Evolutionary conservation across 2,113 vertebrate species (phyloP), one percentile per base, ranked within the genome.

Genomic region (Mastomys natalensis): DNA sequence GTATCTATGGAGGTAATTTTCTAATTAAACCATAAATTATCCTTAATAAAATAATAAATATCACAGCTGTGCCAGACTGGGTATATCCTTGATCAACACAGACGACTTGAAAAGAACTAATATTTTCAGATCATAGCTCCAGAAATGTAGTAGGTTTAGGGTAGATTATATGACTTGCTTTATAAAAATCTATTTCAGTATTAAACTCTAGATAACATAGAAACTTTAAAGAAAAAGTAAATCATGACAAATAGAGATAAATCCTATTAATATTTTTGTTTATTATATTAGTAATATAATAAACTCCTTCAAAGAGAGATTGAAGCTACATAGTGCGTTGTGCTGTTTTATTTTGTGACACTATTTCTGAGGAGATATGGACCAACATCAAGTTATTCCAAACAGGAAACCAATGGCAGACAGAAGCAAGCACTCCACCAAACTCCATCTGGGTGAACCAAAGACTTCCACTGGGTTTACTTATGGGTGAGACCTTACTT

Each of bases 221-320:
- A 72, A 86, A 89, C 2, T 45, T 77, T 87, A 91, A 81, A 58
- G 43, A 40, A 93, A 92, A 86, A 78, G 60, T 31, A 89, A 48
- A 90, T 90, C 16, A 29, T 87, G 90, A 58, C 19, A 77, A 26
- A 48, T 48, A 51, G 31, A n/a, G 73, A 58, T 85, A 86, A 48
- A 66, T 87, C 22, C 21, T 87, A 4, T 81, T 94, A 87, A 76
- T 15, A 91, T 92, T 92, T 87, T 58, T 22, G 26, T 86, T 34
- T 64, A 34, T 22, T 34, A 34, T 66, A 45, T 66, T 43, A 62
- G 29, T 4, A 66, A 66, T 66, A 5, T 10, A 66, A 66, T 66
- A 31, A 66, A 43, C n/a, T n/a, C 48, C 55, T 37, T 3, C 43
- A 48, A 43, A 84, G n/a, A 40, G 43, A 62, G n/a, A 62, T 43